These are phyloP conservation scores for Vulpes ferrilata DNA, from an alignment of 2,113 vertebrate genomes.

Conservation along the genomic window DNA sequence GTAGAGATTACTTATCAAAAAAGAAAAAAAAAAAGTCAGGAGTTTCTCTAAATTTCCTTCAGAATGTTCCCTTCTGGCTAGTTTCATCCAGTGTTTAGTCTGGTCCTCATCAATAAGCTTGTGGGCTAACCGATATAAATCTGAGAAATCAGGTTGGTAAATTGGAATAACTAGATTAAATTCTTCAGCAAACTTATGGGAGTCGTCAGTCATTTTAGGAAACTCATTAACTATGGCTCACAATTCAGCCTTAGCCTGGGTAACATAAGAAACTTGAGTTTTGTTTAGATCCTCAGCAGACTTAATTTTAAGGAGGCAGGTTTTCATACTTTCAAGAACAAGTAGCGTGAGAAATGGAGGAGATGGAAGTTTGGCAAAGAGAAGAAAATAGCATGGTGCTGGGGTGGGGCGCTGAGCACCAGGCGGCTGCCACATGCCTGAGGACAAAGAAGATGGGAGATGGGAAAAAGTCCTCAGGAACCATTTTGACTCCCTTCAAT, in stretches of 20 bases:
- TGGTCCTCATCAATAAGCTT: neutral
- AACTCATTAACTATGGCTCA: neutral
- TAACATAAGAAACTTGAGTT: neutral
- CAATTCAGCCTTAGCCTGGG: neutral
- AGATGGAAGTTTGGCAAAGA: neutral
- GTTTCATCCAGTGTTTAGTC: neutral
- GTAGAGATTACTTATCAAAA: neutral
- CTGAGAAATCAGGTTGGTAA: neutral
- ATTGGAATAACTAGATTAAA: neutral
- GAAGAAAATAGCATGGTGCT: neutral
- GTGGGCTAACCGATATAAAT: neutral
- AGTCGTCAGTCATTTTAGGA: neutral
- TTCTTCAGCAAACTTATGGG: neutral
- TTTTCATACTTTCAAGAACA: neutral
- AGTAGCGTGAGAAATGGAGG: neutral
- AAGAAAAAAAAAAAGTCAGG: neutral
- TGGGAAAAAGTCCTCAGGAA: neutral
- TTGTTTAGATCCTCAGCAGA: neutral
- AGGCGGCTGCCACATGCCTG: neutral
- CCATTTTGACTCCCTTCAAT: neutral
- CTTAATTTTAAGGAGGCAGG: neutral
- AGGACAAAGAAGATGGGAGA: neutral
- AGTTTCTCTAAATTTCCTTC: neutral
- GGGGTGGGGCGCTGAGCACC: neutral
- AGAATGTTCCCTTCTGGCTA: neutral